Percentiles rank a stretch among this genome's conserved stretches.
phyloP scores from a whole-genome alignment of 2,113 vertebrate genomes.

The Felis chaus region DNA sequence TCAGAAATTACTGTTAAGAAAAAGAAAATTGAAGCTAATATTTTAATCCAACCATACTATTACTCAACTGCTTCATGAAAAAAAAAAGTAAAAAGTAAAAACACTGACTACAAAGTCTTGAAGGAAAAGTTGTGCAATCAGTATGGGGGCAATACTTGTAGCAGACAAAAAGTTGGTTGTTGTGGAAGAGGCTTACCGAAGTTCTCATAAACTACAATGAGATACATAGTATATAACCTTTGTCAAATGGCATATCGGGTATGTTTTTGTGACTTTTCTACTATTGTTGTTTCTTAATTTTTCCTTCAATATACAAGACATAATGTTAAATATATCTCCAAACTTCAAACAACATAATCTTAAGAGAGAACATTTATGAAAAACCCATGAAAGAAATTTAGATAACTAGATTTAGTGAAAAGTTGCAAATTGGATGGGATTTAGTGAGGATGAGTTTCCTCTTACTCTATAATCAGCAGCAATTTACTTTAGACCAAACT shows the following conservation, averaged over 20 bases:
- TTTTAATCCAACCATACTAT: not conserved
- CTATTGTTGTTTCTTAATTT: not conserved
- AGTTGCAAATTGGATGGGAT: not conserved
- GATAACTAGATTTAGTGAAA: not conserved
- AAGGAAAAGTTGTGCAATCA: not conserved
- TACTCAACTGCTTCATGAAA: not conserved
- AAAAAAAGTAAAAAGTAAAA: not conserved
- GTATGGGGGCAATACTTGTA: not conserved
- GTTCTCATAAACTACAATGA: not conserved
- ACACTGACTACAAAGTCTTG: not conserved
- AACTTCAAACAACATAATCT: not conserved
- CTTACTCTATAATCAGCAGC: not conserved
- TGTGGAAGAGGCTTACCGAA: not conserved
- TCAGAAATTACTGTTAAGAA: not conserved
- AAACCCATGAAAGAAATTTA: not conserved
- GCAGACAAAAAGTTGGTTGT: not conserved
- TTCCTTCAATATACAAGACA: not conserved
- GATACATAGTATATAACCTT: not conserved
- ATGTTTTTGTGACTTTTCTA: not conserved
- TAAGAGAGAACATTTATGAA: not conserved
- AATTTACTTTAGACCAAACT: not conserved
- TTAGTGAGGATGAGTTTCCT: not conserved
- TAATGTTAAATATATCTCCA: not conserved
- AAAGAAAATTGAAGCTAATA: not conserved
- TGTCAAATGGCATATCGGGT: not conserved